phyloP scores from a whole-genome alignment of 2,113 vertebrate genomes.

The Notiomystis cincta region DNA sequence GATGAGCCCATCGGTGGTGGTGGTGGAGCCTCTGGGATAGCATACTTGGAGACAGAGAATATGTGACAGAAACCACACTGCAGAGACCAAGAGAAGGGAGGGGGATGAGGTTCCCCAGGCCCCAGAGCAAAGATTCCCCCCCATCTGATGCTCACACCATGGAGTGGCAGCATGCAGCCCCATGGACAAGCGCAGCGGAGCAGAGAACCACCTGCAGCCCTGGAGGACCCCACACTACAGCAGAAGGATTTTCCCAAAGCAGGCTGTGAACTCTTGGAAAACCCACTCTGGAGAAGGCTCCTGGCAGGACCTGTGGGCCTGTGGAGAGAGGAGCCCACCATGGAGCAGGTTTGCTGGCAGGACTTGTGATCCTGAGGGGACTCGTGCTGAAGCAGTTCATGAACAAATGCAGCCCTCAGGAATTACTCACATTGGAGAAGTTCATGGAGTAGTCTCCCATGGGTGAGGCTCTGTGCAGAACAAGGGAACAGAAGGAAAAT shows the following conservation, averaged over 20 bases:
- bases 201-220: background rate
- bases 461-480: background rate
- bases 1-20: background rate
- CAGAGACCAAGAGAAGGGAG: background rate
- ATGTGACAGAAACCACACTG: background rate
- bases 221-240: accelerated
- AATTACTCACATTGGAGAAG: background rate
- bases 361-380: background rate
- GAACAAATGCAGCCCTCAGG: background rate
- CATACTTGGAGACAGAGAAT: background rate
- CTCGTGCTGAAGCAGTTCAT: background rate
- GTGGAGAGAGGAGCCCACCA: background rate
- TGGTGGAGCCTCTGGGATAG: background rate
- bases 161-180: background rate
- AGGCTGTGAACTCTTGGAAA: background rate
- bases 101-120: accelerated
- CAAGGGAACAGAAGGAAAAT: background rate
- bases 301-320: background rate
- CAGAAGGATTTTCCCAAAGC: background rate
- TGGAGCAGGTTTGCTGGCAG: background rate
- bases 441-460: accelerated
- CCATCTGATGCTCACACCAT: accelerated
- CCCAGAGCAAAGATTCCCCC: background rate
- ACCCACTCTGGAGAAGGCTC: background rate
- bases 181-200: accelerated